Conservation (phyloP, 2,113 vertebrate genomes). For the Ammodytes marinus region DNA sequence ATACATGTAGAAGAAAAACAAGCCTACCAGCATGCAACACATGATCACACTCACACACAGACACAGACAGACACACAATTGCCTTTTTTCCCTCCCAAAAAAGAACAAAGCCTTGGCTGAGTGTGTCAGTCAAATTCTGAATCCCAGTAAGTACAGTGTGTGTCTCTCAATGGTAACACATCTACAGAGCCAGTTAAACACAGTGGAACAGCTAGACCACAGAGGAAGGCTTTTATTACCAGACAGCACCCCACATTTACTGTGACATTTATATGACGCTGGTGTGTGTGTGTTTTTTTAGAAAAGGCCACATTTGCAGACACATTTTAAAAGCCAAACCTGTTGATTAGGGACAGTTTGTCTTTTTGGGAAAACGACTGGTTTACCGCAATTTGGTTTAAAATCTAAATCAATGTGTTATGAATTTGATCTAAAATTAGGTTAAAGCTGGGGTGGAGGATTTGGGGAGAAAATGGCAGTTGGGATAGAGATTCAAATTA, state of each 20-base stretch:
- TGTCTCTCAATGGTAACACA: constrained; percentile 45
- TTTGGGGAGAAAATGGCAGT: no score
- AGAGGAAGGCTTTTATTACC: constrained; percentile 72
- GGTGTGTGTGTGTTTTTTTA: constrained; percentile 28
- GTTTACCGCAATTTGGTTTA: constrained; percentile 5
- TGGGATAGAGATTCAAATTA: no score
- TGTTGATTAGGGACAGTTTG: not conserved
- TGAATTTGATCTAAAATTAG: no score
- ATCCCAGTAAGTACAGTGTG: constrained; percentile 47
- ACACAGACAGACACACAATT: not conserved
- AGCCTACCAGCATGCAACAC: constrained; percentile 11
- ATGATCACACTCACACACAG: not conserved
- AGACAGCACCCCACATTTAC: constrained; percentile 54
- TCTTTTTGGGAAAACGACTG: not conserved
- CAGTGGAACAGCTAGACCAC: constrained; percentile 57
- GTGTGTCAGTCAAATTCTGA: constrained; percentile 37
- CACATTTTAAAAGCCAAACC: constrained; percentile 27
- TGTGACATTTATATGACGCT: constrained; percentile 23
- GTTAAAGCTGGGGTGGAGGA: not conserved
- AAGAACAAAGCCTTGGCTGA: constrained; percentile 10
- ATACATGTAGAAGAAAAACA: constrained; percentile 20
- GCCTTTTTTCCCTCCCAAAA: not conserved
- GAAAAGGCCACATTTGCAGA: constrained; percentile 16
- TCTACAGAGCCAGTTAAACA: constrained; percentile 63
- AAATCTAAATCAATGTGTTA: not conserved